Evolutionary conservation across 2,888 invertebrate genomes (phyloP), one percentile per base, ranked within the genome.

Genomic region (Dryococelus australis): DNA sequence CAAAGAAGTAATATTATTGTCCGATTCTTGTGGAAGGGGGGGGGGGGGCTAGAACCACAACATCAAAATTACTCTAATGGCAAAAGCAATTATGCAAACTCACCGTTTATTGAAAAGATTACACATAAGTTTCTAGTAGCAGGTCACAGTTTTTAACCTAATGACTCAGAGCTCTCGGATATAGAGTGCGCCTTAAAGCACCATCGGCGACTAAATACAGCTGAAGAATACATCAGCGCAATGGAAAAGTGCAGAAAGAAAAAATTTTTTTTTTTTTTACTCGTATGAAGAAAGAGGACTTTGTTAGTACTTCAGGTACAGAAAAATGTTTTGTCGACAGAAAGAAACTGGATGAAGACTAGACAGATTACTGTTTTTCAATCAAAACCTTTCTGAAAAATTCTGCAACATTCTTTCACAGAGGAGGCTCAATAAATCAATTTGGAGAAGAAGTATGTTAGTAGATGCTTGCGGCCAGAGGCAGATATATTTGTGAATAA

Each of bases 11-110:
- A 27, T 27, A 81, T 27, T 81, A 27, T 81, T 9, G 27, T 81
- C 81, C 12, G 81, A 81, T 27, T 81, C 28, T 81, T 81, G 27
- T 81, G n/a, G n/a, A n/a, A n/a, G n/a, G n/a, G n/a, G n/a, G n/a
- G n/a, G n/a, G n/a, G 81, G 81, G 13, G 81, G 27, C 27, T 26
- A 81, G 27, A 81, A 81, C 27, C 81, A 8, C 12, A 81, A 81
- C 81, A 81, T 81, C 26, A 26, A 81, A 27, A 81, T 81, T 5
- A 27, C 6, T 10, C 81, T 81, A 5, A 26, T 81, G 6, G 26
- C 20, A 81, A 81, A 81, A 35, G 81, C 26, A 13, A 27, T 27
- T 5, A 81, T 81, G 26, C 5, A 81, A 81, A 5, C 5, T 26
- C 81, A 10, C 6, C 81, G 13, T 13, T 27, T 10, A 26, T 81